These are phyloP conservation scores for Plutella xylostella DNA, from an alignment of 2,888 invertebrate species.

Conservation along the genomic window DNA sequence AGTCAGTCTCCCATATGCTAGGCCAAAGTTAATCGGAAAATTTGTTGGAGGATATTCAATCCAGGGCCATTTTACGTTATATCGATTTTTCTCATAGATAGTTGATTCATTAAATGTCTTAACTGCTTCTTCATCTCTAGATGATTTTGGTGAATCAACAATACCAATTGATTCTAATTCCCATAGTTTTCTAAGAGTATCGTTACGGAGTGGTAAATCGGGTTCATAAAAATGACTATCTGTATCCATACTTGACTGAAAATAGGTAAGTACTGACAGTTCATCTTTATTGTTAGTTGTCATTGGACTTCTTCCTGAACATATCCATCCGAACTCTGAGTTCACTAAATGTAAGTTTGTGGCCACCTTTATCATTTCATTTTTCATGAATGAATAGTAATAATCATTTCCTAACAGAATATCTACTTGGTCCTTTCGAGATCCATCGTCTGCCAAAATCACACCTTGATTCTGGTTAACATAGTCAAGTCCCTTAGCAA, in stretches of 20 bases:
- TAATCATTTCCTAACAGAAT: not conserved
- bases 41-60: not conserved
- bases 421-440: not conserved
- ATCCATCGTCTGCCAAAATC: not conserved
- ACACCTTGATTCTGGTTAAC: not conserved
- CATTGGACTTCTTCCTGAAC: not conserved
- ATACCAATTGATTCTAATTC: conserved; percentile 4
- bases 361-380: not conserved
- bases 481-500: not conserved
- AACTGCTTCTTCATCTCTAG: not conserved
- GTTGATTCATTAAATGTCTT: not conserved
- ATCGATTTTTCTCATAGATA: not conserved
- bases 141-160: not conserved
- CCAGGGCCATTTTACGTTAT: not conserved
- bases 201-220: not conserved
- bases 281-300: not conserved
- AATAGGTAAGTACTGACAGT: not conserved
- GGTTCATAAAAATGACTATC: not conserved
- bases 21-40: not conserved
- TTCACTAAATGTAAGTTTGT: not conserved
- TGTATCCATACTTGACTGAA: not conserved
- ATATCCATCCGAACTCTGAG: conserved; percentile 6
- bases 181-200: not conserved
- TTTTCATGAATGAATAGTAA: not conserved
- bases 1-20: not conserved